Conservation (phyloP, 2,888 invertebrate genomes). For the Lamproptera curius region DNA sequence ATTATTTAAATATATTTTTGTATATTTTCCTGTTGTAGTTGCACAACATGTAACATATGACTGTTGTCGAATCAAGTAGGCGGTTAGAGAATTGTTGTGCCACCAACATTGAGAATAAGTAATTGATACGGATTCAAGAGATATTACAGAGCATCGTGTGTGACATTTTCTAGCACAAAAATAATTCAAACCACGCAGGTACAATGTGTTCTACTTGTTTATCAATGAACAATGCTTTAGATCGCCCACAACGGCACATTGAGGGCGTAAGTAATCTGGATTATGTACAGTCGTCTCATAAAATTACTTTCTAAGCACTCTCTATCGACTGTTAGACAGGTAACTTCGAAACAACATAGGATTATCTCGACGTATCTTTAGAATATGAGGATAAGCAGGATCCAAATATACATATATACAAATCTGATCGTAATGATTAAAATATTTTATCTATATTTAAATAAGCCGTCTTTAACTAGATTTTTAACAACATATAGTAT, state of each 20-base stretch:
- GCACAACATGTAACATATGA: too few relatives aligned
- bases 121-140: neutral
- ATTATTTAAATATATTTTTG: constrained; percentile 24
- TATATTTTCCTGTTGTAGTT: too few relatives aligned
- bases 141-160: neutral
- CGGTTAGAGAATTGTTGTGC: too few relatives aligned
- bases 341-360: constrained; percentile 47
- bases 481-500: too few relatives aligned
- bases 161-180: neutral
- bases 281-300: constrained; percentile 51
- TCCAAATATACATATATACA: too few relatives aligned
- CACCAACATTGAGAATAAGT: neutral
- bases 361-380: constrained; percentile 61
- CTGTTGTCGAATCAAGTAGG: too few relatives aligned
- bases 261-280: constrained; percentile 6
- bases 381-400: constrained; percentile 43
- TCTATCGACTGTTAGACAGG: constrained; percentile 57
- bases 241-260: neutral
- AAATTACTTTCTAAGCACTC: constrained; percentile 69
- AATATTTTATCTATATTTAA: too few relatives aligned
- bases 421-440: too few relatives aligned
- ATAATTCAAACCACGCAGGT: neutral
- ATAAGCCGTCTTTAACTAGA: too few relatives aligned
- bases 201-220: constrained; percentile 7
- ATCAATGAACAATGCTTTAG: constrained; percentile 19